Percentiles rank a stretch among this genome's conserved stretches.
These are phyloP conservation scores for Chromis chromis DNA, from an alignment of 2,797 vertebrate genomes.

Conservation along the genomic window DNA sequence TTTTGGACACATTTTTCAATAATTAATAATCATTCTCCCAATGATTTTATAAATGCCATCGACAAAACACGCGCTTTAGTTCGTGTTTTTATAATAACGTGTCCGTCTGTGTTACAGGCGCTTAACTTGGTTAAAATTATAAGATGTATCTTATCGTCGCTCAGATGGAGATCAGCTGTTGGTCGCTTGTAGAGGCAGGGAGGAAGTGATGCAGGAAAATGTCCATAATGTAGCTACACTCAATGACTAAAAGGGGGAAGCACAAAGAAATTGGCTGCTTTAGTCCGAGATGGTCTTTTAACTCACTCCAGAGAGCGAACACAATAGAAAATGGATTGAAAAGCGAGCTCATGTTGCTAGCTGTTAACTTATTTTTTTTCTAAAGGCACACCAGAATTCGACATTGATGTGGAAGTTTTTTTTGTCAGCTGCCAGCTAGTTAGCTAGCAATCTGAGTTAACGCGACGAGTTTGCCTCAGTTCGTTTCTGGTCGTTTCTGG, in stretches of 20 bases:
- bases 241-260: constrained; percentile 82
- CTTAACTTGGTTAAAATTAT: background rate
- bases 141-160: background rate
- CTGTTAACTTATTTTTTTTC: background rate
- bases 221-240: constrained; percentile 80
- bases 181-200: constrained; percentile 58
- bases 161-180: constrained; percentile 77
- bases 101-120: background rate
- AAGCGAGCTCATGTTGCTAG: background rate
- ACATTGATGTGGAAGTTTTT: constrained; percentile 71
- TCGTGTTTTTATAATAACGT: background rate
- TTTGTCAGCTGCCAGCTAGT: constrained; percentile 64
- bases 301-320: constrained; percentile 36
- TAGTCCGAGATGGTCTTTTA: constrained; percentile 48
- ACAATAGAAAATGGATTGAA: background rate
- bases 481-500: constrained; percentile 36
- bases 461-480: constrained; percentile 77
- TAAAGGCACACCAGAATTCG: background rate
- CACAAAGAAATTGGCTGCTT: constrained; percentile 80
- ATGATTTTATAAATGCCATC: background rate
- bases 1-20: constrained; percentile 1
- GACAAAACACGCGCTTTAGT: background rate
- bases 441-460: constrained; percentile 73
- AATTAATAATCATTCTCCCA: background rate
- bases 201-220: constrained; percentile 87